These are phyloP conservation scores for Empidonax traillii DNA, from an alignment of 2,113 vertebrate species.

Conservation along the genomic window DNA sequence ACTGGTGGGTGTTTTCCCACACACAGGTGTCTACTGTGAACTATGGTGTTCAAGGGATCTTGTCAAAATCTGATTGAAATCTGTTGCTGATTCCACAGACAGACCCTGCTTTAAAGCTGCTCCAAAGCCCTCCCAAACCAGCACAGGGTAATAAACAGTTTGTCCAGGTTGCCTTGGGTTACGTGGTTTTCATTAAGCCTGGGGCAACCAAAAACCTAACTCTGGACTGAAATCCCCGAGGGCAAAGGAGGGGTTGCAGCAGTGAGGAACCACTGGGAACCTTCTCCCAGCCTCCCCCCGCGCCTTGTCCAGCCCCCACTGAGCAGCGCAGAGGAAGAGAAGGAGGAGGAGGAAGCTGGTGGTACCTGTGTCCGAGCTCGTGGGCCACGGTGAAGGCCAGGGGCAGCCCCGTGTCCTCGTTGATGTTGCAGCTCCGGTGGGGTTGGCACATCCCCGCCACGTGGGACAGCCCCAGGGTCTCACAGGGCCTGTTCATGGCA, in stretches of 20 bases:
- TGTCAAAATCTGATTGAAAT: background rate
- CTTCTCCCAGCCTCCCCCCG: background rate
- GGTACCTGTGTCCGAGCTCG: slow-evolving; percentile 95
- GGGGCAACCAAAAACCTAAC: background rate
- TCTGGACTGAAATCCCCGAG: background rate
- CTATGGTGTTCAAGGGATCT: background rate
- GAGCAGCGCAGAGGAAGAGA: background rate
- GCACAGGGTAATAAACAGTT: accelerated
- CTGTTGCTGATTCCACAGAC: accelerated
- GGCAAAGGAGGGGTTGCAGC: background rate
- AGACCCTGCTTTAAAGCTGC: background rate
- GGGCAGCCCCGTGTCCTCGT: slow-evolving; percentile 92
- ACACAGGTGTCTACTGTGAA: accelerated
- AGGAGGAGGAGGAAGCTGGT: background rate
- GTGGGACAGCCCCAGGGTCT: slow-evolving; percentile 94
- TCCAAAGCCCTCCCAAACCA: background rate
- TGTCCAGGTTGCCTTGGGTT: background rate
- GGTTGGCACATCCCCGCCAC: slow-evolving; percentile 95
- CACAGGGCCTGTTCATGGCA: slow-evolving; percentile 89
- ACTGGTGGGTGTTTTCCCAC: background rate
- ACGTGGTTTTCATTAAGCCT: accelerated
- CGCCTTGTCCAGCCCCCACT: background rate
- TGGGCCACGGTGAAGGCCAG: slow-evolving; percentile 95
- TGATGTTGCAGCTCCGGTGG: slow-evolving; percentile 93
- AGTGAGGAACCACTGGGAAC: background rate